Percentiles rank a stretch among this genome's conserved stretches.
Conservation (phyloP, 2,113 vertebrate genomes). For the Ramphastos sulfuratus region DNA sequence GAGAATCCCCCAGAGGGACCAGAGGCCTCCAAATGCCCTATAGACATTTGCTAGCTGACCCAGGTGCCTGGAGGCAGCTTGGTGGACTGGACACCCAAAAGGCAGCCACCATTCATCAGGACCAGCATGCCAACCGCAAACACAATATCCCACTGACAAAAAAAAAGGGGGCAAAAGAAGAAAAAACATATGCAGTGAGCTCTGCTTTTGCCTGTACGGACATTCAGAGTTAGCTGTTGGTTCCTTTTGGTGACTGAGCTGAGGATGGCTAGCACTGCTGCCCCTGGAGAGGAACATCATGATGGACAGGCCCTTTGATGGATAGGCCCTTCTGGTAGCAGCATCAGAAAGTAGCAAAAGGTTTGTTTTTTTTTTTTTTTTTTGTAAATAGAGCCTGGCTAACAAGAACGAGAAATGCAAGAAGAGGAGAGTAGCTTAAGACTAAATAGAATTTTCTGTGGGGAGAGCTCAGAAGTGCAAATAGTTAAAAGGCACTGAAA, state of each 20-base stretch:
- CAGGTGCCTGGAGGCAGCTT: not conserved
- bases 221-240: not conserved
- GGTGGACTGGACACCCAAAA: not conserved
- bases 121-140: not conserved
- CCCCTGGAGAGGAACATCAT: not conserved
- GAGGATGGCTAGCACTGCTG: not conserved
- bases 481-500: not conserved
- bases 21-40: not conserved
- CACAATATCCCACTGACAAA: not conserved
- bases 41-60: not conserved
- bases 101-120: not conserved
- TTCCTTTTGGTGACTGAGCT: not conserved
- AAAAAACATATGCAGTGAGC: not conserved
- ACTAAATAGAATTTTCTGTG: not conserved
- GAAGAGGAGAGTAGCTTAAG: not conserved
- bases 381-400: not conserved
- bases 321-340: not conserved
- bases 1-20: not conserved
- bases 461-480: slow-evolving; percentile 1
- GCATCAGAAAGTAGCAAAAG: not conserved
- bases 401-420: not conserved
- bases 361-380: no score
- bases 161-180: not conserved
- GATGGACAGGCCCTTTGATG: rapidly evolving
- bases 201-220: not conserved